phyloP scores from a whole-genome alignment of 2,797 vertebrate species.

The Ciconia nigra region DNA sequence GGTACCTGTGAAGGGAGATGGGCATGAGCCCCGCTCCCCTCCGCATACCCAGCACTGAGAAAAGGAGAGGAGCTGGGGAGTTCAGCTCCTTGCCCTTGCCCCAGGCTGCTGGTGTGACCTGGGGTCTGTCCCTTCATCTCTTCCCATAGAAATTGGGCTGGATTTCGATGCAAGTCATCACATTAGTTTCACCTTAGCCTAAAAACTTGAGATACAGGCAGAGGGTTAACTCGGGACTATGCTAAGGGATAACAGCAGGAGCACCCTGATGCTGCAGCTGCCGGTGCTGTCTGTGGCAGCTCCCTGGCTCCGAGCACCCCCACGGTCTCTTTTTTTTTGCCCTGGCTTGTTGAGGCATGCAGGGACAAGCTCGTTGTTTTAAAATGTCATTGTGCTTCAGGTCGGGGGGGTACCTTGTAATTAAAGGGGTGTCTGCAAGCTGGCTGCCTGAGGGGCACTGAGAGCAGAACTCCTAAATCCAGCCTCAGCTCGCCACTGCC shows the following conservation, averaged over 20 bases:
- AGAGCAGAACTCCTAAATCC: not conserved
- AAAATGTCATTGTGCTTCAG: not conserved
- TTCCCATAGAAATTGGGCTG: not conserved
- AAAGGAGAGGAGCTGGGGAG: not conserved
- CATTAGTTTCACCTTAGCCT: not conserved
- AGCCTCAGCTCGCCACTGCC: not conserved
- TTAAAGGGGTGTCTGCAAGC: not conserved
- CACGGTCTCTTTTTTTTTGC: fast-evolving
- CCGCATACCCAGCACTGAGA: fast-evolving
- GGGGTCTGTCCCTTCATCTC: not conserved
- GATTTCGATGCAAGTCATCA: not conserved
- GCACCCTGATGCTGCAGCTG: not conserved
- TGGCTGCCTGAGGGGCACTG: not conserved
- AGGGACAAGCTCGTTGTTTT: not conserved
- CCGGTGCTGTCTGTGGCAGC: fast-evolving
- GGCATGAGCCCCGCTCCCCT: fast-evolving
- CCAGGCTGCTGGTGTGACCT: not conserved
- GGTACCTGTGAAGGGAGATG: not conserved
- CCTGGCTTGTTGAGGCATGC: not conserved
- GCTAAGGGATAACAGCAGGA: not conserved
- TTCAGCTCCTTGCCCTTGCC: not conserved
- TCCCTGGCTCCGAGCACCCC: not conserved
- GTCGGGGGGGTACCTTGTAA: not conserved
- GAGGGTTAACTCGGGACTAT: fast-evolving
- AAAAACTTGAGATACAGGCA: not conserved